A percentile compares a stretch with the other conserved stretches of the same genome.
Conservation (phyloP, 2,113 vertebrate species). For the Coreoperca whiteheadi region DNA sequence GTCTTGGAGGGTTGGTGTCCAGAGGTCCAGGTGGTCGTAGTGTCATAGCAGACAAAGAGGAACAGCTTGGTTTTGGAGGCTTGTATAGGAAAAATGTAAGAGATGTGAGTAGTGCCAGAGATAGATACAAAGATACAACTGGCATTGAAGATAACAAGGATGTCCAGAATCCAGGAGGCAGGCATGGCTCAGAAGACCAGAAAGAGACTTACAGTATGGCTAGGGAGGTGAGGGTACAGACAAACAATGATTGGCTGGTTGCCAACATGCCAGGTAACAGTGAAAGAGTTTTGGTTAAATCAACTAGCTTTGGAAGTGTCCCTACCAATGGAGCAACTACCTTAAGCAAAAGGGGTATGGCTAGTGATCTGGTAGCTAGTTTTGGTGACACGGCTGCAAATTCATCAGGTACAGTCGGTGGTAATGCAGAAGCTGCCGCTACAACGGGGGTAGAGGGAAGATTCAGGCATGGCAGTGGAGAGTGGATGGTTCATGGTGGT, state of each 20-base stretch:
- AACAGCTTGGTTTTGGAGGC: conserved; percentile 15
- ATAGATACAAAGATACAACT: background rate
- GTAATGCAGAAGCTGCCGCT: background rate
- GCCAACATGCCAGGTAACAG: background rate
- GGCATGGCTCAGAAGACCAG: background rate
- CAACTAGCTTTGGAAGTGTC: background rate
- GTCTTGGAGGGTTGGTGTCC: background rate
- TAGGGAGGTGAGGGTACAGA: background rate
- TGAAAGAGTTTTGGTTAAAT: background rate
- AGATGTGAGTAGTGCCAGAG: background rate
- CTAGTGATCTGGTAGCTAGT: background rate
- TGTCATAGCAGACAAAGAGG: conserved; percentile 30
- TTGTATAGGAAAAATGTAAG: conserved; percentile 1
- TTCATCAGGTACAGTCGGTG: background rate
- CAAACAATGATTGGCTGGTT: background rate
- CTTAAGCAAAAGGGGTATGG: background rate
- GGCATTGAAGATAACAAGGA: background rate
- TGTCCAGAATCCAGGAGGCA: background rate
- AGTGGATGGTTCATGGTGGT: background rate
- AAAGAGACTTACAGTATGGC: background rate
- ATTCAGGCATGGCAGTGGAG: background rate
- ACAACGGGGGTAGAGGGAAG: background rate
- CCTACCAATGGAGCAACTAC: background rate
- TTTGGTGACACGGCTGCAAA: background rate
- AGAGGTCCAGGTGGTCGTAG: background rate